These are phyloP conservation scores for Catalaphyllia jardinei DNA, from an alignment of 64 coral and sea anemone genomes.

Conservation along the genomic window DNA sequence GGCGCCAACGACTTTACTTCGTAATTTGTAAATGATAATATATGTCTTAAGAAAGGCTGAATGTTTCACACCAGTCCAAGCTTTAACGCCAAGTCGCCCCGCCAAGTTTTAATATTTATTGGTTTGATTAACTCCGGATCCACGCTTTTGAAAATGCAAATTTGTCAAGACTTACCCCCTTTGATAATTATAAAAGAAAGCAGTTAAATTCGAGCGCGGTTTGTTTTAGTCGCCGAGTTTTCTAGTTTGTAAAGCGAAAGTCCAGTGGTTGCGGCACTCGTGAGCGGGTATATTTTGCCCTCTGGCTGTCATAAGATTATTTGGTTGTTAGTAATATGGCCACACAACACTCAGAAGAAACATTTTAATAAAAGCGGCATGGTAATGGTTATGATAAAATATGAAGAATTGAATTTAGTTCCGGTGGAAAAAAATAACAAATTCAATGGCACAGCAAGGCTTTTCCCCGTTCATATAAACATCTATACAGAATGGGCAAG, in stretches of 20 bases:
- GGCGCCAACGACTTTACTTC: background rate
- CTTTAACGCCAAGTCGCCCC: background rate
- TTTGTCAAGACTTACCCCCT: constrained; percentile 15
- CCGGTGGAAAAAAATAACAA: constrained; percentile 40
- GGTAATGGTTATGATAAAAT: constrained; percentile 16
- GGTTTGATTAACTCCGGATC: constrained; percentile 33
- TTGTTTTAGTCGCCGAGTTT: constrained; percentile 35
- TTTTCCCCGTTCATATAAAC: constrained; percentile 25
- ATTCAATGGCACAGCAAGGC: constrained; percentile 7
- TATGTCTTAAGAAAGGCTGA: background rate
- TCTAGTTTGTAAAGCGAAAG: constrained; percentile 24
- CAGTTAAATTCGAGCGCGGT: constrained; percentile 31
- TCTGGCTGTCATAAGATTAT: constrained; percentile 11
- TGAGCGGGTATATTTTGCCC: background rate
- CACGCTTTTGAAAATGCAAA: constrained; percentile 37
- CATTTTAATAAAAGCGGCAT: constrained; percentile 22
- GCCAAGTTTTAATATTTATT: constrained; percentile 36
- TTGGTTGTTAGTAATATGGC: background rate
- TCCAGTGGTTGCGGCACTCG: background rate
- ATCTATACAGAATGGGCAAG: constrained; percentile 4
- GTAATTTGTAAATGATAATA: constrained; percentile 35
- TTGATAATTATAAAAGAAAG: constrained; percentile 33
- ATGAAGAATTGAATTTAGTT: constrained; percentile 35
- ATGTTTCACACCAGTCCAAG: background rate
- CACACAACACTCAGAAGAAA: constrained; percentile 2